Evolutionary conservation across 1,140 invertebrate genomes (phyloP), one percentile per base, ranked within the genome.

Genomic region (Nylanderia fulva): DNA sequence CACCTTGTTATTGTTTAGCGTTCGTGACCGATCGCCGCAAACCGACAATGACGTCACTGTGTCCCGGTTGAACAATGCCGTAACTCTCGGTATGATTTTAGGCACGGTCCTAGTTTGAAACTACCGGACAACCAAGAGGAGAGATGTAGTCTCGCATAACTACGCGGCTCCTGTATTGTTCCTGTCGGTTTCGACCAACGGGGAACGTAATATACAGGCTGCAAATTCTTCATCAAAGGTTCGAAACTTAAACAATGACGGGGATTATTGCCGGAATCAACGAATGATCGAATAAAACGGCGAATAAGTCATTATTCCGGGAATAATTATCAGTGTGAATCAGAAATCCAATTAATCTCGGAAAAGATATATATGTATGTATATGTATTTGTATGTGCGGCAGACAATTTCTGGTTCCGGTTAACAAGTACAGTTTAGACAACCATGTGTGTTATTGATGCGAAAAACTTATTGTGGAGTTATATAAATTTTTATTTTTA

Each of bases 181-280:
- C 54, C 66, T 33, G 52, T 4, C 24, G 0, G 33, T 45, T 68
- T 68, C 36, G 42, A 13, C 9, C 18, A n/a, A 21, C 15, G 3
- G 36, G 36, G 29, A 82, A 58, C 24, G 66, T 71, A 71, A 82
- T 60, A 42, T 45, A 21, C 61, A 33, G 21, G 63, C 61, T 33
- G 36, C 48, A 58, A 82, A 82, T 82, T 72, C 77, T 82, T 82
- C 77, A 5, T 58, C 77, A 71, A 72, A 71, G 66, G 36, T 21
- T 7, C 77, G 18, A 11, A 45, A 60, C 27, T 15, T 29, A 29
- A 45, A 72, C 77, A 82, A 82, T 60, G 36, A 6, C 45, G 7
- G 36, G 33, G 36, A 82, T 82, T 82, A 71, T 39, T 72, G 56
- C 15, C 48, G 63, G 4, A n/a, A n/a, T 18, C 13, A 33, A 21